phyloP scores from a whole-genome alignment of 2,797 vertebrate species.

The Pangasius djambal region DNA sequence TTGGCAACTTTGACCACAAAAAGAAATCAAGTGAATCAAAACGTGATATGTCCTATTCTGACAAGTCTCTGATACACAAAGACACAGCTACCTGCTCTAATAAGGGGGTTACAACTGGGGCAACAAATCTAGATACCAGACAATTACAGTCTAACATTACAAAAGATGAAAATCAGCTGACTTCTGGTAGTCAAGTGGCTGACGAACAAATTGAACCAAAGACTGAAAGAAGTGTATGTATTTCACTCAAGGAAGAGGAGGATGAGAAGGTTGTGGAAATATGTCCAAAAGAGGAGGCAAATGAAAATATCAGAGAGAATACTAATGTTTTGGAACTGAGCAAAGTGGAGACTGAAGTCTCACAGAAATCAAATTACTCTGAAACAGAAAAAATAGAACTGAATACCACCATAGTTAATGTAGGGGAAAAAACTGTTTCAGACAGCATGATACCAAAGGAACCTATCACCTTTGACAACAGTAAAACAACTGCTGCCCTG shows the following conservation, averaged over 20 bases:
- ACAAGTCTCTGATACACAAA: conserved; percentile 24
- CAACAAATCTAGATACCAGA: conserved; percentile 8
- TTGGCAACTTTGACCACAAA: conserved; percentile 77
- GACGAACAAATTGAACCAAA: conserved; percentile 68
- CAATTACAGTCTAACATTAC: conserved; percentile 23
- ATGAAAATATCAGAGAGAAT: conserved; percentile 31
- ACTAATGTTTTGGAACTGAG: conserved; percentile 15
- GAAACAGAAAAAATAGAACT: conserved; percentile 61
- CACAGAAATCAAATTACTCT: conserved; percentile 60
- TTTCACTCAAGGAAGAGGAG: conserved; percentile 59
- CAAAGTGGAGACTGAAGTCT: conserved; percentile 27
- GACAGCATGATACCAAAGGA: conserved; percentile 65
- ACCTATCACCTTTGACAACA: conserved; percentile 26
- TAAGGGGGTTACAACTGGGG: background rate
- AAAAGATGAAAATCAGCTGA: conserved; percentile 55
- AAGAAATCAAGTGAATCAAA: conserved; percentile 63
- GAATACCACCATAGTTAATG: background rate
- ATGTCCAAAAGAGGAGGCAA: conserved; percentile 43
- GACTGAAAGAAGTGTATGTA: conserved; percentile 60
- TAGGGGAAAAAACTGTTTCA: conserved; percentile 50
- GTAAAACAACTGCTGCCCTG: conserved; percentile 1
- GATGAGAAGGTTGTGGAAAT: conserved; percentile 23
- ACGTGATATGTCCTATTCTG: conserved; percentile 14
- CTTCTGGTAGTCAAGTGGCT: conserved; percentile 46
- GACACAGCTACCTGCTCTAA: conserved; percentile 7